These are phyloP conservation scores for Xenopus tropicalis DNA, from an alignment of 2,113 vertebrate genomes.

Conservation along the genomic window UCB_Xtro_10.0 CM004446.2:85852001-85852500, in stretches of 20 bases:
- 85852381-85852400: slow-evolving; percentile 89
- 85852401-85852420: slow-evolving; percentile 91
- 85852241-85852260: slow-evolving; percentile 61
- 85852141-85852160: too few relatives aligned
- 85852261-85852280: slow-evolving; percentile 77
- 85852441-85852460: slow-evolving; percentile 80
- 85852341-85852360: slow-evolving; percentile 86
- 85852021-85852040: too few relatives aligned
- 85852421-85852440: slow-evolving; percentile 73
- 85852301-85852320: slow-evolving; percentile 76
- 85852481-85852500: slow-evolving; percentile 66
- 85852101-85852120: too few relatives aligned
- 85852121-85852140: too few relatives aligned
- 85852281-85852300: slow-evolving; percentile 70
- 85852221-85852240: slow-evolving; percentile 52
- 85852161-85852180: too few relatives aligned
- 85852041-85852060: too few relatives aligned
- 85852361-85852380: slow-evolving; percentile 87
- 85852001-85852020: too few relatives aligned
- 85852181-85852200: not conserved
- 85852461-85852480: slow-evolving; percentile 63
- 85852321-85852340: slow-evolving; percentile 92
- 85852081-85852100: too few relatives aligned
- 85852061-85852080: too few relatives aligned
- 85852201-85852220: slow-evolving; percentile 42